Evolutionary conservation across 2,888 invertebrate species (phyloP).

Genomic region (Mesoligia furuncula): DNA sequence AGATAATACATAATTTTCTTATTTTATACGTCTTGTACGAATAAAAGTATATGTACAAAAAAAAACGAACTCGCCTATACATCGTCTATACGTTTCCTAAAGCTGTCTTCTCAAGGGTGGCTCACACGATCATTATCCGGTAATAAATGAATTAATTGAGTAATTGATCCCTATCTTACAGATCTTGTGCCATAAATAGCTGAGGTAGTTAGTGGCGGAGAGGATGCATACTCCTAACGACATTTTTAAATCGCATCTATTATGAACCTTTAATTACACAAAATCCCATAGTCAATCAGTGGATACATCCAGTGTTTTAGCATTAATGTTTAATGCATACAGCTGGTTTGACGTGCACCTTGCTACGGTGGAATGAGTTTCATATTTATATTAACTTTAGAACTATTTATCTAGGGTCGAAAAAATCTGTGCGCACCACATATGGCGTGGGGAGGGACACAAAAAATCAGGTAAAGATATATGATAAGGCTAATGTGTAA

Average conservation of each 20-base stretch:
- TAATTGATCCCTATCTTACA: constrained; percentile 52
- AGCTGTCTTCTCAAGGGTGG: constrained; percentile 35
- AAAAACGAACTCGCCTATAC: background rate
- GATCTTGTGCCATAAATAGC: constrained; percentile 51
- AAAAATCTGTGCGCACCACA: constrained; percentile 65
- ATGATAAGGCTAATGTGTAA: constrained; percentile 70
- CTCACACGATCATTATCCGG: constrained; percentile 25
- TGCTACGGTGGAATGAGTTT: constrained; percentile 45
- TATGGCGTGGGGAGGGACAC: constrained; percentile 68
- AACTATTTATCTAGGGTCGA: constrained; percentile 47
- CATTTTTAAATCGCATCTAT: constrained; percentile 59
- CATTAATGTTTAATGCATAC: constrained; percentile 67
- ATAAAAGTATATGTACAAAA: constrained; percentile 10
- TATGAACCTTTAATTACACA: constrained; percentile 68
- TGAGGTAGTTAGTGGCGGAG: constrained; percentile 47
- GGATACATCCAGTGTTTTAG: constrained; percentile 57
- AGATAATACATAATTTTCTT: constrained; percentile 7
- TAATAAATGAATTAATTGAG: constrained; percentile 60
- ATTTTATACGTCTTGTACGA: constrained; percentile 21
- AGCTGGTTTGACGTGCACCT: constrained; percentile 56
- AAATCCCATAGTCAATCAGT: constrained; percentile 69
- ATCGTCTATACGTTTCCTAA: constrained; percentile 10
- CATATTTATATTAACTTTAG: constrained; percentile 54
- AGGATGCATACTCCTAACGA: constrained; percentile 37
- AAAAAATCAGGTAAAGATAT: constrained; percentile 82